Base-by-base conservation (phyloP, 2,888 invertebrate genomes). In the Torymus auratus region DNA sequence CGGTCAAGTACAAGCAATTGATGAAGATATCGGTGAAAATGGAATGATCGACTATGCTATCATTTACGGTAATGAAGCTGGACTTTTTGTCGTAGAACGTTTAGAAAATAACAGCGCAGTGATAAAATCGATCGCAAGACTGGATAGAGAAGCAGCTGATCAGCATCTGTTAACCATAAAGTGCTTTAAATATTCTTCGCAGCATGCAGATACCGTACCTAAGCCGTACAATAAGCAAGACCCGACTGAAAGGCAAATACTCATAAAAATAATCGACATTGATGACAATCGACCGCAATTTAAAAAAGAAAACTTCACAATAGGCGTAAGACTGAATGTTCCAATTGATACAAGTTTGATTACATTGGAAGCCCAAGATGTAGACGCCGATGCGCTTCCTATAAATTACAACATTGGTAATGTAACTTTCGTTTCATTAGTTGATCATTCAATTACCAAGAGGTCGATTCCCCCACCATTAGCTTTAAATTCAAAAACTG, bases 211-310 rank as follows among this genome's bases (percentile, higher is more conserved):
- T 15, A 79, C 89, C 0, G 84, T 90, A 0, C 92, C 91, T n/a
- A 93, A 93, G 84, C 91, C 92, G 0, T 96, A 95, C 84, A 95
- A 95, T 86, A 92, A 93, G 87, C 92, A 94, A 91, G 95, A 96
- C 86, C 93, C 94, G 0, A 94, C 95, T 0, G 95, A 95, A 89
- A 92, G 94, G 3, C 94, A 94, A 87, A 91, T 96, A 0, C 87
- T 93, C 0, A 91, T 96, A 1, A 93, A 92, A 86, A 91, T 96
- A 0, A 83, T 93, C 2, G 96, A 96, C 84, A 92, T 95, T 17
- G 96, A 96, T 85, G 96, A 96, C 84, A 96, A 96, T 87, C 89
- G 94, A 55, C 96, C 96, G 0, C 91, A 92, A 83, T 96, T 96
- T 82, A 92, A 92, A 28, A 92, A 93, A 2, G 93, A 94, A 82